These are phyloP conservation scores for human DNA, from an alignment of 2,113 vertebrate species.

Conservation along the genomic window DNA sequence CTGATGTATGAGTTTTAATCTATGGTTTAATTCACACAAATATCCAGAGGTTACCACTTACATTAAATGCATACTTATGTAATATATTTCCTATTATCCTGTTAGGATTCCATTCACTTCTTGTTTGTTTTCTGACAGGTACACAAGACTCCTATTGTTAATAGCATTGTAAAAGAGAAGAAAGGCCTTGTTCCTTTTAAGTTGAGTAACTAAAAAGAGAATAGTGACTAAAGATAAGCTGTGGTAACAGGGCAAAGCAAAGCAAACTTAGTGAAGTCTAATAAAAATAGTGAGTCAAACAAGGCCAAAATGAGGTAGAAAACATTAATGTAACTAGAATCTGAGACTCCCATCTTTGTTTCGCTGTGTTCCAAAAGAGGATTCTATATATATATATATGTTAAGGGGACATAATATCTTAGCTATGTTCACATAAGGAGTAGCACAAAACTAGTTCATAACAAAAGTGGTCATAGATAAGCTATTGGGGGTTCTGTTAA, in stretches of 20 bases:
- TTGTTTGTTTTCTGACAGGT: neutral
- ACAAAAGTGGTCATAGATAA: neutral
- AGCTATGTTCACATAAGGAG: neutral
- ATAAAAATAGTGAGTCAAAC: neutral
- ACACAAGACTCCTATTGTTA: neutral
- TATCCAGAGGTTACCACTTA: neutral
- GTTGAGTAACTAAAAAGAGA: neutral
- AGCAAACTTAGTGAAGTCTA: neutral
- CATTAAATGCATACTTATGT: neutral
- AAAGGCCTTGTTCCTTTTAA: neutral
- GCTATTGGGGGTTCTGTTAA: neutral
- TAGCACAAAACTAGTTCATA: neutral
- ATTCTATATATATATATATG: neutral
- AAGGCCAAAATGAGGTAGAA: neutral
- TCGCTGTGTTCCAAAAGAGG: neutral
- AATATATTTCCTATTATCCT: neutral
- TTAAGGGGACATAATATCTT: neutral
- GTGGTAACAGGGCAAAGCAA: neutral
- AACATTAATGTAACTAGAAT: neutral
- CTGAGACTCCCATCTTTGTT: neutral
- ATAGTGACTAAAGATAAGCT: neutral
- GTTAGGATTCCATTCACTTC: neutral
- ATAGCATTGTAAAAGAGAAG: neutral
- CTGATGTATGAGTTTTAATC: neutral
- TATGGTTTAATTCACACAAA: neutral